Evolutionary conservation across 2,888 invertebrate species (phyloP).

Genomic region (Rhamnusium bicolor): DNA sequence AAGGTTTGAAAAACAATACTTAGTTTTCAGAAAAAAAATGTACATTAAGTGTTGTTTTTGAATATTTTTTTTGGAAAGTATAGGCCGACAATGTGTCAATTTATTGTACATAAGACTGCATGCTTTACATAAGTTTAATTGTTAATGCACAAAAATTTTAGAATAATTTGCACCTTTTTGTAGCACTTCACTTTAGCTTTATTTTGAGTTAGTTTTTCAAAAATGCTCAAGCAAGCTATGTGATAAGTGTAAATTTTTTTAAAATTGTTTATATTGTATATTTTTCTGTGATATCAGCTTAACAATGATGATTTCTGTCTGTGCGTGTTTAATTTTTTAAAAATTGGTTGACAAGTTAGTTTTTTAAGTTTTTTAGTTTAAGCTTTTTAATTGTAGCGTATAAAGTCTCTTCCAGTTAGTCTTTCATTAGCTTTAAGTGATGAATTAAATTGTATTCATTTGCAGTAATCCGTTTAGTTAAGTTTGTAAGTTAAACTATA

Average conservation of each 20-base stretch:
- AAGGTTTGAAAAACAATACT: slow-evolving; percentile 39
- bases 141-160: slow-evolving; percentile 45
- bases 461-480: slow-evolving; percentile 15
- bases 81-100: slow-evolving; percentile 71
- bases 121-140: slow-evolving; percentile 51
- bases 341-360: slow-evolving; percentile 43
- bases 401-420: slow-evolving; percentile 44
- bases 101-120: slow-evolving; percentile 65
- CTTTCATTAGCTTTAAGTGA: slow-evolving; percentile 49
- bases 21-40: slow-evolving; percentile 15
- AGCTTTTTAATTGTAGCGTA: slow-evolving; percentile 33
- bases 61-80: slow-evolving; percentile 51
- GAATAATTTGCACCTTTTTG: slow-evolving; percentile 46
- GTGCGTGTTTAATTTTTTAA: slow-evolving; percentile 49
- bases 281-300: slow-evolving; percentile 70
- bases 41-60: slow-evolving; percentile 32
- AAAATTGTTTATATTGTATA: slow-evolving; percentile 55
- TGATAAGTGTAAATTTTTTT: slow-evolving; percentile 61
- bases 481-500: slow-evolving; percentile 5
- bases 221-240: slow-evolving; percentile 67
- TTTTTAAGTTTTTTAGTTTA: slow-evolving; percentile 42
- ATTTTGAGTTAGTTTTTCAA: slow-evolving; percentile 54
- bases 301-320: slow-evolving; percentile 52
- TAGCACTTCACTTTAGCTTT: slow-evolving; percentile 55
- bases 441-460: slow-evolving; percentile 28